Conservation (phyloP, 2,888 invertebrate species). For the Drosophila atripex region DNA sequence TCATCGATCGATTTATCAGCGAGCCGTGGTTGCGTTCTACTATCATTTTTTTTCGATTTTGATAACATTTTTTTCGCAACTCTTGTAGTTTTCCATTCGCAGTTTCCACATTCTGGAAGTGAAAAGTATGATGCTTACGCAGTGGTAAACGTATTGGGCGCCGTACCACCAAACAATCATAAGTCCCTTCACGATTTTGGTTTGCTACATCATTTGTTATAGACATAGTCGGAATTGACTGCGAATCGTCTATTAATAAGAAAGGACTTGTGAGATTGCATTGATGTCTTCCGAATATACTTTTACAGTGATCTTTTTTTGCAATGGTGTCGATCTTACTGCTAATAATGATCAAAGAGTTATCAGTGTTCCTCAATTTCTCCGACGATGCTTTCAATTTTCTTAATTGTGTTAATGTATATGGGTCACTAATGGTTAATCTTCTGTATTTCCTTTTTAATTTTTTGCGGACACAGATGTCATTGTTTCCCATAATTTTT, state of each 20-base stretch:
- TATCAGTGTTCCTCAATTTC: conserved; percentile 59
- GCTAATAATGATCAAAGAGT: conserved; percentile 28
- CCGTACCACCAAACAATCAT: conserved; percentile 67
- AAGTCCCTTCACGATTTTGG: conserved; percentile 36
- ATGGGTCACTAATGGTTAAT: conserved; percentile 82
- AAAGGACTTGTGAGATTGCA: too few species aligned
- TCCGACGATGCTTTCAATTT: conserved; percentile 44
- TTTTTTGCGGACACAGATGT: conserved; percentile 46
- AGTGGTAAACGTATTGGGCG: conserved; percentile 82
- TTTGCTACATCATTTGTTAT: not conserved
- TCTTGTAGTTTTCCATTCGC: conserved; percentile 80
- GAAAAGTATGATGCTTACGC: conserved; percentile 84
- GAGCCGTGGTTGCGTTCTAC: conserved; percentile 40
- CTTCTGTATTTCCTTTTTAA: conserved; percentile 78
- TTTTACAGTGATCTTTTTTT: conserved; percentile 61
- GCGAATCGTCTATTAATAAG: too few species aligned
- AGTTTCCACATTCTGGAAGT: conserved; percentile 83
- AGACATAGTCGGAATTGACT: not conserved
- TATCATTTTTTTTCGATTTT: conserved; percentile 58
- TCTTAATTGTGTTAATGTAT: conserved; percentile 20
- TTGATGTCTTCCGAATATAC: conserved; percentile 44
- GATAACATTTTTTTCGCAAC: conserved; percentile 63
- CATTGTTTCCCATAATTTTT: conserved; percentile 41
- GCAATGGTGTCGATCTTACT: conserved; percentile 51
- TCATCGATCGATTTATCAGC: conserved; percentile 76